Base-by-base conservation (phyloP, 2,888 invertebrate genomes). In the Hoplodrina ambigua region DNA sequence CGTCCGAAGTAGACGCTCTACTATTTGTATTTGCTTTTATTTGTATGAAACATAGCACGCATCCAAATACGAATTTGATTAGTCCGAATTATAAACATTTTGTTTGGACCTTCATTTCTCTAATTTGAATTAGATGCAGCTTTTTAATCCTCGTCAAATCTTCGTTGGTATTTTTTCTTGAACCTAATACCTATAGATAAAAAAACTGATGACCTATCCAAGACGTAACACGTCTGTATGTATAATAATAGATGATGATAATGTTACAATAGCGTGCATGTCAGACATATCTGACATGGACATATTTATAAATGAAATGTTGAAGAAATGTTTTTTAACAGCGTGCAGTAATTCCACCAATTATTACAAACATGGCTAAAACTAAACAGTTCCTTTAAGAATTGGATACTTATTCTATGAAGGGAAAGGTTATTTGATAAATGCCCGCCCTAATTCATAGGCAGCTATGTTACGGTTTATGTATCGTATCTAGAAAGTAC, bases 401-500 rank as follows among this genome's bases (percentile, higher is more conserved):
- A 46, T 44, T 10, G 4, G 17, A 17, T 46, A 46, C 46, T 2
- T 15, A 11, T 46, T 46, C 46, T 46, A 46, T 46, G 17, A 46
- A 46, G 11, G 17, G 41, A 60, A 60, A 57, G 20, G 37, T 67
- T 53, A 49, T 76, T 46, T 52, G 30, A n/a, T 15, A 11, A 54
- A 15, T 2, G 17, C 4, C 10, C 4, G 50, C 2, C 53, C 49
- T 59, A 58, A 75, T 52, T 70, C 52, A 54, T 64, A 72, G 20
- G 11, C 61, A 55, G 5, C 46, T 15, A 46, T 60, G 58, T 62
- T 55, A 55, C 66, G 46, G 59, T 59, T 54, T 50, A 59, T 57
- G 60, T 65, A 46, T 73, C 69, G 64, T 53, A 67, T 53, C 59
- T 78, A 82, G 89, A 90, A 88, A 89, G 89, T 79, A 70, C 49